Base-by-base conservation (phyloP, 2,113 vertebrate genomes). In the Perca schrenkii region DNA sequence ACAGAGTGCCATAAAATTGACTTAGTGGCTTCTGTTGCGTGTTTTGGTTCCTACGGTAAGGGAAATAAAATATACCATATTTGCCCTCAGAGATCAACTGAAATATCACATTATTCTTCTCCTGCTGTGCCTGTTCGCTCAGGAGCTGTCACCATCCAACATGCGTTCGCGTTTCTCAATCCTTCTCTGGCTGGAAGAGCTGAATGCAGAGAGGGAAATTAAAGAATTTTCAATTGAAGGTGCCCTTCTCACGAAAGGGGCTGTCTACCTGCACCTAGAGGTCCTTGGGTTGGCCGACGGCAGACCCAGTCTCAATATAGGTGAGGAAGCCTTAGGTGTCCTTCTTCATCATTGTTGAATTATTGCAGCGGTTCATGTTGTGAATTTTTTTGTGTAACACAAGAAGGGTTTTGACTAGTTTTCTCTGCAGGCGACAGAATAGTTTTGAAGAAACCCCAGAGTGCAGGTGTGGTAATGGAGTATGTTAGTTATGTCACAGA, bases 131-230 rank as follows among this genome's bases (percentile, higher is more conserved):
- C 34, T 46, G 11, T 60, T 36, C 60, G 4, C 85, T 15, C 91
- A 99, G 98, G 90, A 71, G 43, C 86, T 98, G 86, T 96, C 89
- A 34, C 79, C 95, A 46, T 82, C 86, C 19, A 97, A 97, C 86
- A 96, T 97, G 77, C 93, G 85, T 60, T 78, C 88, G 1, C 96
- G 96, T 15, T 97, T 99, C 89, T 97, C 97, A 1, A 88, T 96
- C 4, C 93, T 99, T 15, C 86, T 99, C 22, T 99, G 98, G 98
- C 94, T 99, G 61, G 98, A 99, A 88, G 98, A 99, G 79, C 95
- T 99, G 47, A 78, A 96, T 0, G 94, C 93, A 8, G 97, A 98
- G 84, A 89, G 36, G 3, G 97, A 99, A 19, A 81, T 98, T 12
- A 94, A 88, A 71, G 95, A 96, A 40, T 98, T 96, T 16, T 93